A percentile compares a stretch with the other conserved stretches of the same genome.
Conservation (phyloP, 1,140 invertebrate species). For the Drosophila willistoni region DNA sequence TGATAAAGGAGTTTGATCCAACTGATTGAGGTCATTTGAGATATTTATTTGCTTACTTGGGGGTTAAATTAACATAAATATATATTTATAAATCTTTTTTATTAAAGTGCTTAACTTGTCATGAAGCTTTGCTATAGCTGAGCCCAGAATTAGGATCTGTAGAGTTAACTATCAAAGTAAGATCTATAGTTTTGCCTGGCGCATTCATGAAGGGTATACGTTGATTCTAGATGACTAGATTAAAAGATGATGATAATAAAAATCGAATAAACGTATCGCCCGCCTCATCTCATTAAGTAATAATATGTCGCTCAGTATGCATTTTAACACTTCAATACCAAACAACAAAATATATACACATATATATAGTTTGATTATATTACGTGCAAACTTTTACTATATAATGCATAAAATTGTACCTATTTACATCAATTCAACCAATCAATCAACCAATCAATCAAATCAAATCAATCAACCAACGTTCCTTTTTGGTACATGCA, state of each 20-base stretch:
- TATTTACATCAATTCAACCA: conserved; percentile 51
- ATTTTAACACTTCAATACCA: conserved; percentile 66
- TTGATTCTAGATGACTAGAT: conserved; percentile 13
- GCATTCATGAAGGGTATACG: conserved; percentile 17
- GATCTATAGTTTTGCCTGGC: conserved; percentile 15
- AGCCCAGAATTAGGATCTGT: too few relatives aligned
- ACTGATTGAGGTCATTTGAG: background rate
- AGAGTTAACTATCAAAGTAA: too few relatives aligned
- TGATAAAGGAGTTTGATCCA: conserved; percentile 1
- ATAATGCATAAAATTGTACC: conserved; percentile 66
- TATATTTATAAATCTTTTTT: background rate
- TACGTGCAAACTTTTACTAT: conserved; percentile 52
- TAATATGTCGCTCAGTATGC: conserved; percentile 73
- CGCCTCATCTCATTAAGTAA: conserved; percentile 81
- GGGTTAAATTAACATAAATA: background rate
- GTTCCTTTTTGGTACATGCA: conserved; percentile 73
- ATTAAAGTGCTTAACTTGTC: background rate
- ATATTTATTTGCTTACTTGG: background rate
- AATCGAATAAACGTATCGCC: conserved; percentile 67
- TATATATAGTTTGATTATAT: conserved; percentile 51
- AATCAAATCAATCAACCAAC: conserved; percentile 57
- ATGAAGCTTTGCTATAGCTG: background rate
- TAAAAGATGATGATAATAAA: conserved; percentile 49
- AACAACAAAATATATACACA: conserved; percentile 52
- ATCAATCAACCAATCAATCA: conserved; percentile 51